Conservation (phyloP, 1,140 invertebrate species). For the Calliopsis andreniformis region DNA sequence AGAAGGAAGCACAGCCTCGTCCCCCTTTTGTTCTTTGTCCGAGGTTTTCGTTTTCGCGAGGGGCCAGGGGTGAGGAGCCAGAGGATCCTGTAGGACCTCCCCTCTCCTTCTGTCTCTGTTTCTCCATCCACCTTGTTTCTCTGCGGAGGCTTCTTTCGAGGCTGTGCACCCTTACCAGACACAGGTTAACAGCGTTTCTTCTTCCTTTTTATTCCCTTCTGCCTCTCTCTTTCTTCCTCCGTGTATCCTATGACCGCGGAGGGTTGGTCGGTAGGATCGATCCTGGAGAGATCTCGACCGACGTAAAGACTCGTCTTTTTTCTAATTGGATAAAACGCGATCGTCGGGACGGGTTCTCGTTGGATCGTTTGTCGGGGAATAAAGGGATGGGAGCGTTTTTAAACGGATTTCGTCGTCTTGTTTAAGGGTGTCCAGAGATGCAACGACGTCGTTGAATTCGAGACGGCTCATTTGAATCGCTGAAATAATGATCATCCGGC, state of each 20-base stretch:
- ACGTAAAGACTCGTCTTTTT: conserved; percentile 25
- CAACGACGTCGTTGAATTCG: too few relatives aligned
- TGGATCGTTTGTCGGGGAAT: conserved; percentile 38
- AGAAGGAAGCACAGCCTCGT: conserved; percentile 65
- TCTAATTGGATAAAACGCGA: conserved; percentile 42
- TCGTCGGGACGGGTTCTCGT: conserved; percentile 2
- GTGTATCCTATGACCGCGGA: conserved; percentile 1
- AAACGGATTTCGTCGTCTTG: background rate
- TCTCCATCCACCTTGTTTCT: background rate
- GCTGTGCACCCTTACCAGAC: conserved; percentile 29
- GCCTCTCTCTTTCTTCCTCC: background rate
- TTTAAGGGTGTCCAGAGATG: background rate
- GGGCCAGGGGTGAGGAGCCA: conserved; percentile 26
- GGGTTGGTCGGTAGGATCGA: conserved; percentile 13
- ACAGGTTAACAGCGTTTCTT: conserved; percentile 45
- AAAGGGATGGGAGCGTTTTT: conserved; percentile 38
- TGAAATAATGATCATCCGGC: conserved; percentile 16
- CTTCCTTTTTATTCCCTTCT: background rate
- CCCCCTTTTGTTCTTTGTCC: conserved; percentile 76
- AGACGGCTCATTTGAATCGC: conserved; percentile 12
- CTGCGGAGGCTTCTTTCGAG: conserved; percentile 48
- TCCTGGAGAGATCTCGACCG: background rate
- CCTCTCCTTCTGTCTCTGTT: conserved; percentile 3
- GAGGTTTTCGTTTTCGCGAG: conserved; percentile 71
- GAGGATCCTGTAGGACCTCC: conserved; percentile 60